phyloP scores from a whole-genome alignment of 2,113 vertebrate species.

The Meriones unguiculatus region DNA sequence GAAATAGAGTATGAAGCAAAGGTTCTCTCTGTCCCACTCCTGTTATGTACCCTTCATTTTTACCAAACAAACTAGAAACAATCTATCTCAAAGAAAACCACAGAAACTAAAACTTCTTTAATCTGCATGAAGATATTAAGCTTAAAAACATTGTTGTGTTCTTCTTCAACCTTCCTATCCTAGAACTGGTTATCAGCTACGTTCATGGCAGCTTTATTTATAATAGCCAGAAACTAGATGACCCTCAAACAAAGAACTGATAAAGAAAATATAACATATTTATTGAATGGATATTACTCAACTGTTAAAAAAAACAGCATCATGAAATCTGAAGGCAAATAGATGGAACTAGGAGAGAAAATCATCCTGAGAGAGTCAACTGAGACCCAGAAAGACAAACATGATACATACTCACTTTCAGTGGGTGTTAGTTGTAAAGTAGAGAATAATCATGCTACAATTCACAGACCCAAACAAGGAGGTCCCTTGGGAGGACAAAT shows the following conservation, averaged over 20 bases:
- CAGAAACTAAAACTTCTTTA: background rate
- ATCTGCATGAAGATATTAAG: background rate
- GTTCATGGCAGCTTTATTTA: background rate
- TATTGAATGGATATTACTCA: background rate
- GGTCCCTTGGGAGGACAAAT: background rate
- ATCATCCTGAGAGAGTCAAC: background rate
- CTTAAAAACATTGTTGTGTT: background rate
- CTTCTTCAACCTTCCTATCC: background rate
- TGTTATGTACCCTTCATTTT: background rate
- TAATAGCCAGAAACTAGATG: too few relatives aligned
- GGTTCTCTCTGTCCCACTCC: too few relatives aligned
- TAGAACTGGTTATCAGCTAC: background rate
- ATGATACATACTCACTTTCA: background rate
- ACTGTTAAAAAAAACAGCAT: background rate
- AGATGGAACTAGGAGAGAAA: background rate
- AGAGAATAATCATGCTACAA: background rate
- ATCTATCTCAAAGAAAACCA: background rate
- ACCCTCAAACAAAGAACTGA: too few relatives aligned
- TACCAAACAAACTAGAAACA: background rate
- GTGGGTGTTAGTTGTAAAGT: background rate
- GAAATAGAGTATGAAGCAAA: too few relatives aligned
- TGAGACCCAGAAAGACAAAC: background rate
- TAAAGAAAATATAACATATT: background rate
- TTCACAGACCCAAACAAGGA: background rate
- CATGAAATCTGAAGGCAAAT: background rate